Conservation (phyloP, 2,113 vertebrate species). For the Eolophus roseicapilla region DNA sequence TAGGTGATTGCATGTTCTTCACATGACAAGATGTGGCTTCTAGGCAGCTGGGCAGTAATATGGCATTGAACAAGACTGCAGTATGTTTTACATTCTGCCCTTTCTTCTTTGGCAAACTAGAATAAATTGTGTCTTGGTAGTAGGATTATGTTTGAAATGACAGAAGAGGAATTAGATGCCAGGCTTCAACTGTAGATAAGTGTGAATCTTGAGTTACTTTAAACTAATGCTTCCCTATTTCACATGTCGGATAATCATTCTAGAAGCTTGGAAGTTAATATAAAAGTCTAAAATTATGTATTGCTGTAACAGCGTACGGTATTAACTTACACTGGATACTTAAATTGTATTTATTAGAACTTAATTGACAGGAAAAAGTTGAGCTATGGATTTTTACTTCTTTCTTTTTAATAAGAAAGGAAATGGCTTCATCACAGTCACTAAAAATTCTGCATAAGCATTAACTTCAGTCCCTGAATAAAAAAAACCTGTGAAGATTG, state of each 20-base stretch:
- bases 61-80: background rate
- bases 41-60: background rate
- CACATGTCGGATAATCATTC: background rate
- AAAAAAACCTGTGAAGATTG: slow-evolving; percentile 56
- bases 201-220: background rate
- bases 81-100: background rate
- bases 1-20: background rate
- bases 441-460: background rate
- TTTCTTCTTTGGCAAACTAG: background rate
- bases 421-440: background rate
- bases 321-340: background rate
- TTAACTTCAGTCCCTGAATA: slow-evolving; percentile 24
- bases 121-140: background rate
- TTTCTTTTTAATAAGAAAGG: background rate
- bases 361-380: background rate
- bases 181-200: background rate
- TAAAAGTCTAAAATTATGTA: background rate
- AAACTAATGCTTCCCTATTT: background rate
- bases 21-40: background rate
- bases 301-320: background rate
- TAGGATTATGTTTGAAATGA: background rate
- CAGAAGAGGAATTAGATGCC: background rate
- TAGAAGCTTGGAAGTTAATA: background rate
- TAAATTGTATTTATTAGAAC: background rate
- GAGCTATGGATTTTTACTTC: background rate